Evolutionary conservation across 2,888 invertebrate genomes (phyloP), one percentile per base, ranked within the genome.

Genomic region (Pammene aurita): DNA sequence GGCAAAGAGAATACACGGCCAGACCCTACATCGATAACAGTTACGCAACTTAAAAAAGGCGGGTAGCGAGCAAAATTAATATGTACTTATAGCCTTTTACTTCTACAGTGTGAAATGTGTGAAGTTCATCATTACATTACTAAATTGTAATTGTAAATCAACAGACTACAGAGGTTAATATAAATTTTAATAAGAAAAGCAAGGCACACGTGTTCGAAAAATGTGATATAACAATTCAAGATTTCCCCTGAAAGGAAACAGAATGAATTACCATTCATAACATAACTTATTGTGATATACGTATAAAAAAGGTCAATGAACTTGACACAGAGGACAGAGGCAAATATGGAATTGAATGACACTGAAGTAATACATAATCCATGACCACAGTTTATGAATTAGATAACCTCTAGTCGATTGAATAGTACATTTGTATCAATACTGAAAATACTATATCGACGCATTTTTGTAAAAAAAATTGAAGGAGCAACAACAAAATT

Each of bases 21-120:
- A 84, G 80, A 82, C 78, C 76, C 75, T 77, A 55, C 55, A 55
- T 55, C 34, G 55, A 64, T 64, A 64, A 64, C 44, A 44, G 18
- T 41, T 41, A 18, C 18, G 13, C n/a, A 10, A 14, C 5, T 1
- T 5, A n/a, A 41, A 52, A 61, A 62, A 41, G 18, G 26, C 50
- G 13, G 52, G 26, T 11, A n/a, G 9, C 41, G 10, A 18, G 16
- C 18, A 16, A 18, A 62, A 62, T 38, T 13, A 41, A 62, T 18
- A 38, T 6, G 52, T 16, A 62, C 50, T 18, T 52, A 41, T 11
- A 26, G 0, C 10, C 7, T 52, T 41, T 38, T 41, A 13, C 10
- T 7, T 10, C 7, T 0, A 18, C 13, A 41, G 0, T 5, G 13
- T 7, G 50, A n/a, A 42, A 41, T 16, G n/a, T 62, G 26, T 62